Conservation (phyloP, 2,797 vertebrate species). For the Alcedo quadribrachys region DNA sequence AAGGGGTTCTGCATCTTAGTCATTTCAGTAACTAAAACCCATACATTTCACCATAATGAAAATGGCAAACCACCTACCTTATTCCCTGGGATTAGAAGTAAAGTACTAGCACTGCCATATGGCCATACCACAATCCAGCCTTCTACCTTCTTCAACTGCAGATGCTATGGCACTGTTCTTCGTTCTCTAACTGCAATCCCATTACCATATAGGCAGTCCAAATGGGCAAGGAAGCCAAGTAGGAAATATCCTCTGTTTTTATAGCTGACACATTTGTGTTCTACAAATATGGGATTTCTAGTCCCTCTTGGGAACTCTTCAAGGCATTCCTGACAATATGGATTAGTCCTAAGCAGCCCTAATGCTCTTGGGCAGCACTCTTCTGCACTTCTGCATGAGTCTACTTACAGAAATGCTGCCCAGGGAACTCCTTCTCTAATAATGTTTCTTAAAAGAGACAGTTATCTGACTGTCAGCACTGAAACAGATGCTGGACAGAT, state of each 20-base stretch:
- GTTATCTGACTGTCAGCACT: not conserved
- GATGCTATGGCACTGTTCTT: not conserved
- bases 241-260: not conserved
- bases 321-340: slow-evolving; percentile 18
- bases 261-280: slow-evolving; percentile 19
- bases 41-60: not conserved
- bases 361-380: not conserved
- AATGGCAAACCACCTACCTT: not conserved
- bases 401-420: not conserved
- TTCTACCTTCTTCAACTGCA: not conserved
- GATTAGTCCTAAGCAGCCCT: not conserved
- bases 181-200: not conserved
- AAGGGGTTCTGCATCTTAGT: not conserved
- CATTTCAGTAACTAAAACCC: not conserved
- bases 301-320: slow-evolving; percentile 5
- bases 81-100: not conserved
- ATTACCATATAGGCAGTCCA: not conserved
- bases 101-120: not conserved
- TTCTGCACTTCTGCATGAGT: not conserved
- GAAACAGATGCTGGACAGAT: not conserved
- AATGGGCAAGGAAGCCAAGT: not conserved
- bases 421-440: not conserved
- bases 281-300: not conserved
- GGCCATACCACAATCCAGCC: not conserved
- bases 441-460: not conserved